Percentiles rank a stretch among this genome's conserved stretches.
These are phyloP conservation scores for Arizona elegans DNA, from an alignment of 2,113 vertebrate genomes.

Conservation along the genomic window DNA sequence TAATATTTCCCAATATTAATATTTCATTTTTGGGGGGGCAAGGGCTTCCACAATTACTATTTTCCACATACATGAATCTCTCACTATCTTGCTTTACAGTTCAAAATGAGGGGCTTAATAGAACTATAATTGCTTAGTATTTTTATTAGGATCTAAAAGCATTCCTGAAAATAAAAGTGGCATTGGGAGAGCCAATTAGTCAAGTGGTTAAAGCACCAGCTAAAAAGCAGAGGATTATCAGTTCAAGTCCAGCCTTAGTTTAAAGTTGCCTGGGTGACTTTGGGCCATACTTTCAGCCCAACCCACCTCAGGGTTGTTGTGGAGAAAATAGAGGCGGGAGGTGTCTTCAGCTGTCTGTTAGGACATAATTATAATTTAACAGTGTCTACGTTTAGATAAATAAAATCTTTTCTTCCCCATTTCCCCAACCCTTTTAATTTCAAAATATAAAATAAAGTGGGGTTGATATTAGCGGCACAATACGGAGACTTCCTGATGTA, in stretches of 20 bases:
- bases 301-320: background rate
- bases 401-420: background rate
- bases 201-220: background rate
- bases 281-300: background rate
- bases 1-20: too few species aligned
- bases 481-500: background rate
- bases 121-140: background rate
- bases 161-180: background rate
- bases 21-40: too few species aligned
- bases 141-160: background rate
- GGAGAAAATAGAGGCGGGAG: background rate
- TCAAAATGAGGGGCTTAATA: background rate
- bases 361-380: background rate
- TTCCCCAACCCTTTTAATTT: background rate
- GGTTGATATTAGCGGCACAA: too few species aligned
- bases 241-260: background rate
- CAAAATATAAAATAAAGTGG: background rate
- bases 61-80: background rate
- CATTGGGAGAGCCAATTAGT: background rate
- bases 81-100: background rate
- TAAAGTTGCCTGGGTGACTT: background rate
- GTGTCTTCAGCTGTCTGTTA: background rate
- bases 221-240: background rate
- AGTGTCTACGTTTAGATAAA: background rate
- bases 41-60: background rate